A percentile compares a stretch with the other conserved stretches of the same genome.
Evolutionary conservation across 2,888 invertebrate genomes (phyloP).

Genomic region (Heliconius cydno): DNA sequence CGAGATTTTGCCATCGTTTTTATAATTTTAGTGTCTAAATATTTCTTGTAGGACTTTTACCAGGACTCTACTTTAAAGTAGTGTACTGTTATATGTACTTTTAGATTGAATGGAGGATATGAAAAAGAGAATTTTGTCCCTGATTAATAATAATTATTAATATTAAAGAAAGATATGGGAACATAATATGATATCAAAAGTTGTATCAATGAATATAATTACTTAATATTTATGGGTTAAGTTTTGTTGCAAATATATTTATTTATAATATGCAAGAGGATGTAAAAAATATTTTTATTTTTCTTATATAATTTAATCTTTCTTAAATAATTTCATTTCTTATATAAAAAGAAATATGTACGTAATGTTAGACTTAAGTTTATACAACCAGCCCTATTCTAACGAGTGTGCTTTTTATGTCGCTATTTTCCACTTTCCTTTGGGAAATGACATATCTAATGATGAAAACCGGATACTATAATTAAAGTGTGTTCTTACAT

Average conservation of each 20-base stretch:
- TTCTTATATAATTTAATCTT: too few relatives aligned
- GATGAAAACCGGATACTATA: constrained; percentile 19
- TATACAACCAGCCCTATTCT: constrained; percentile 7
- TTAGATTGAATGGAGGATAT: too few relatives aligned
- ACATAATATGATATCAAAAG: background rate
- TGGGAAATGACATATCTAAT: constrained; percentile 28
- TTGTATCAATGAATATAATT: background rate
- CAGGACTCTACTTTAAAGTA: too few relatives aligned
- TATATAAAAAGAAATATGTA: too few relatives aligned
- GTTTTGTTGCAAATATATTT: too few relatives aligned
- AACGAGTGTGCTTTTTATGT: constrained; percentile 18
- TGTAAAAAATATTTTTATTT: too few relatives aligned
- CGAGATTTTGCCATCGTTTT: constrained; percentile 40
- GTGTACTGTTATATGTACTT: background rate
- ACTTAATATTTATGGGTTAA: background rate
- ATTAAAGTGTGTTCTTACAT: constrained; percentile 2
- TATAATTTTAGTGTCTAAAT: constrained; percentile 4
- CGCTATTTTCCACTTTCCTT: constrained; percentile 30
- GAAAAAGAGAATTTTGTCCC: background rate
- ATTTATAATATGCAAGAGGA: too few relatives aligned
- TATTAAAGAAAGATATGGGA: background rate
- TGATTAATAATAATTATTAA: background rate
- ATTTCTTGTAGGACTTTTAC: background rate
- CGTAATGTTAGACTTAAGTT: background rate
- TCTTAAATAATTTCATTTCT: too few relatives aligned